Base-by-base conservation (phyloP, 1,140 invertebrate genomes). In the Nasonia longicornis region DNA sequence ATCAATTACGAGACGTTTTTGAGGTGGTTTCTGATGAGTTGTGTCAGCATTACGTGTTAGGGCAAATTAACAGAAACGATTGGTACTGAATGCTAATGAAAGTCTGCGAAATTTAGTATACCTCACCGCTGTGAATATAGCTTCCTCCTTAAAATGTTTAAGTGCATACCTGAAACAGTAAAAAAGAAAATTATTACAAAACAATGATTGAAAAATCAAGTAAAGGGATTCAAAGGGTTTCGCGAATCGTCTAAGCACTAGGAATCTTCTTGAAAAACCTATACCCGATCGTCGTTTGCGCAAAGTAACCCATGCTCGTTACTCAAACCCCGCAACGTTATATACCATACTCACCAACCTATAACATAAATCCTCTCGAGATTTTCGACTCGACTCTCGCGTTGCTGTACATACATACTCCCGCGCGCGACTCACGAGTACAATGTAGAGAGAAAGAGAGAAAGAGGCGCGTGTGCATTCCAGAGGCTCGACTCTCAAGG, bases 401-500 rank as follows among this genome's bases (percentile, higher is more conserved):
- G 52, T 58, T n/a, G 52, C 52, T 1, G 10, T 48, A 48, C 10
- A 70, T 71, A 71, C 22, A n/a, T 42, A 8, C 22, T 2, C 20
- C 1, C 72, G 2, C 73, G 58, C 73, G 75, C 38, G 64, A 84
- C 80, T 77, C 79, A 76, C 83, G 83, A 86, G 8, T 22, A 84
- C 84, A 86, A 86, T 86, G 81, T 64, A 69, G 66, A 45, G 6
- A 48, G 66, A 42, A 4, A 48, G 45, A 14, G 14, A 48, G 12
- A 70, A 63, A 48, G 76, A 26, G 22, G 67, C 66, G 64, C 69
- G 69, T 0, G 42, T 38, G 38, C 86, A 86, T 88, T 87, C 86
- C 85, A 84, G 69, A 80, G 83, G 70, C 83, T 84, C 79, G 81
- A 84, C 83, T 86, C 84, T 80, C 78, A 86, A 87, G 85, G 84